phyloP scores from a whole-genome alignment of 2,797 vertebrate genomes.

The Mormyrus proboscirostris region DNA sequence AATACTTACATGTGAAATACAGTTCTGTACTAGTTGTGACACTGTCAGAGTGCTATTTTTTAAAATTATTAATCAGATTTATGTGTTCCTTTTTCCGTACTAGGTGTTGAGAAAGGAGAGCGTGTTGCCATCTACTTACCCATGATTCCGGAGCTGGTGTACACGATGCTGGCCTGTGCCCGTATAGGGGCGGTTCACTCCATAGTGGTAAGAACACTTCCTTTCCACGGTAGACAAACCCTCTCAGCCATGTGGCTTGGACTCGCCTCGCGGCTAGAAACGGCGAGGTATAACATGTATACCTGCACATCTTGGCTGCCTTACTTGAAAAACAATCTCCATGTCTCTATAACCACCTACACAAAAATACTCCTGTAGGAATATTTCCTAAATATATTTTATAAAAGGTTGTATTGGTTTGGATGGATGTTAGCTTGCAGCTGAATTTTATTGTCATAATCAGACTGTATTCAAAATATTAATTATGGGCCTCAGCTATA shows the following conservation, averaged over 20 bases:
- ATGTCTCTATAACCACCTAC: neutral
- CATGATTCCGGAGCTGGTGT: constrained; percentile 72
- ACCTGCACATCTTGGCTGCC: neutral
- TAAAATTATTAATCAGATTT: neutral
- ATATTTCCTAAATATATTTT: neutral
- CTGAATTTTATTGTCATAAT: neutral
- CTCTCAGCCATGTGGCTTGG: neutral
- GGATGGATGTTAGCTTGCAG: neutral
- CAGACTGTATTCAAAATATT: constrained; percentile 25
- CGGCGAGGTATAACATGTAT: neutral
- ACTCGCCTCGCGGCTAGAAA: neutral
- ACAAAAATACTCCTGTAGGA: neutral
- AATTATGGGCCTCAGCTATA: constrained; percentile 39
- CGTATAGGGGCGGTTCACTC: constrained; percentile 69
- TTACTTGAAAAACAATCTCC: neutral
- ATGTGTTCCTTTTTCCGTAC: neutral
- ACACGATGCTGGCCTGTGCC: constrained; percentile 67
- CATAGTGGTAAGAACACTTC: constrained; percentile 57
- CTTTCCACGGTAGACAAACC: neutral
- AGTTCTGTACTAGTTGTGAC: neutral
- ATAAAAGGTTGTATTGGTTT: neutral
- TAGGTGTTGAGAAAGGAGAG: constrained; percentile 68
- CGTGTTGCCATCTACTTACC: constrained; percentile 69
- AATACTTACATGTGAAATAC: neutral
- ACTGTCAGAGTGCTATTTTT: neutral